Evolutionary conservation across 1,140 invertebrate genomes (phyloP), one percentile per base, ranked within the genome.

Genomic region (Andrena cerasifolii): DNA sequence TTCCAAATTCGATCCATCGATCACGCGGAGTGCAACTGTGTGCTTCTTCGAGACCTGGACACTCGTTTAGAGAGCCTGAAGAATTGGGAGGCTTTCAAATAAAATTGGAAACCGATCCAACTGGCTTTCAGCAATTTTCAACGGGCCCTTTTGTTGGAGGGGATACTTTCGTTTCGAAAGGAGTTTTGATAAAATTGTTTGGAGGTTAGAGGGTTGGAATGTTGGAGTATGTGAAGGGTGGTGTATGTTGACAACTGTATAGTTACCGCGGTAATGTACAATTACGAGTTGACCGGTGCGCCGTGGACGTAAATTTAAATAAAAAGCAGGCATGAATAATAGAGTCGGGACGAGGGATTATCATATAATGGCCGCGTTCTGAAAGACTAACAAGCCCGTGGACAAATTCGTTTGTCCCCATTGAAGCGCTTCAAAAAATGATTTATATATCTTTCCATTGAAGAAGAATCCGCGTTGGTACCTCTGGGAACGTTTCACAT

Each of bases 351-450:
- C 24, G n/a, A 6, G 36, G 26, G 66, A 74, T 74, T 74, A 74
- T 74, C 72, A 66, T 56, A 74, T 66, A 74, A 74, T 66, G 47
- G 72, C 49, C 49, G 33, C 61, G 18, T 66, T 74, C 61, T 24
- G 61, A 24, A 28, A 6, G 36, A 24, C 36, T 51, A 24, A 66
- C 47, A 66, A 43, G 58, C n/a, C 6, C 10, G 3, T 21, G 28
- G 72, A 74, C 72, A 74, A 74, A 74, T 74, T 74, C 54, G 24
- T 54, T 54, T n/a, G 49, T 45, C 18, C 45, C 16, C 21, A 18
- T 49, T 61, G 33, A 26, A 71, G 24, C 16, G 16, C 12, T n/a
- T 5, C n/a, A 10, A 26, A 49, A 21, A 65, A n/a, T 43, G 61
- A 74, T 74, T 74, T 54, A 66, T 12, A 36, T 7, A 40, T 54